Evolutionary conservation across 2,113 vertebrate species (phyloP).

Genomic region (Strix uralensis): DNA sequence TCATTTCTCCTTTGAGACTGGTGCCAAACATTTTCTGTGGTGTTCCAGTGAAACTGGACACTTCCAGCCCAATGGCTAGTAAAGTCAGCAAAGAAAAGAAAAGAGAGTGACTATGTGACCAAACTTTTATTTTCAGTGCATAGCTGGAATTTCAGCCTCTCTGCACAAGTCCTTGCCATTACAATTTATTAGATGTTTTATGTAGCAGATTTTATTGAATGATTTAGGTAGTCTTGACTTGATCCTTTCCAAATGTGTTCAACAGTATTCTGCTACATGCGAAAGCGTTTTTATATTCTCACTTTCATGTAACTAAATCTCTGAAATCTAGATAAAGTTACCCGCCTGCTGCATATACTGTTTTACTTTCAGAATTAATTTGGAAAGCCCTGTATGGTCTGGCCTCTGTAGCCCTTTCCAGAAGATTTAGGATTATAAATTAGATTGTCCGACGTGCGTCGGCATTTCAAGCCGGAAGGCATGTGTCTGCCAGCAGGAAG

Average conservation of each 20-base stretch:
- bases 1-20: conserved; percentile 40
- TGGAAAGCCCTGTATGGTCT: not conserved
- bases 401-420: not conserved
- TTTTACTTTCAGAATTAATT: not conserved
- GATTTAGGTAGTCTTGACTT: conserved; percentile 48
- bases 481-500: conserved; percentile 67
- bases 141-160: conserved; percentile 44
- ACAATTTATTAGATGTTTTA: conserved; percentile 46
- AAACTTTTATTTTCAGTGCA: conserved; percentile 28
- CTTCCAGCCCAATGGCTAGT: conserved; percentile 50
- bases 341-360: not conserved
- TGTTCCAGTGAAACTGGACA: conserved; percentile 57
- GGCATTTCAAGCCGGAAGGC: conserved; percentile 43
- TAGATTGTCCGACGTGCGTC: not conserved
- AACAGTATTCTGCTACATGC: not conserved
- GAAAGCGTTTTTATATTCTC: conserved; percentile 2
- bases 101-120: conserved; percentile 23
- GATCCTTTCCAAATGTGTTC: conserved; percentile 50
- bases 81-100: conserved; percentile 57
- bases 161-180: not conserved
- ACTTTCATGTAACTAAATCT: conserved; percentile 18
- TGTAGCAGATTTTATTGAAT: conserved; percentile 46
- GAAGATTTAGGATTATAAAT: conserved; percentile 40
- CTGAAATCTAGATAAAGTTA: conserved; percentile 9
- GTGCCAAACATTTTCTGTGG: conserved; percentile 37